Evolutionary conservation across 2,888 invertebrate genomes (phyloP), one percentile per base, ranked within the genome.

Genomic region (Heliconius ethilla): DNA sequence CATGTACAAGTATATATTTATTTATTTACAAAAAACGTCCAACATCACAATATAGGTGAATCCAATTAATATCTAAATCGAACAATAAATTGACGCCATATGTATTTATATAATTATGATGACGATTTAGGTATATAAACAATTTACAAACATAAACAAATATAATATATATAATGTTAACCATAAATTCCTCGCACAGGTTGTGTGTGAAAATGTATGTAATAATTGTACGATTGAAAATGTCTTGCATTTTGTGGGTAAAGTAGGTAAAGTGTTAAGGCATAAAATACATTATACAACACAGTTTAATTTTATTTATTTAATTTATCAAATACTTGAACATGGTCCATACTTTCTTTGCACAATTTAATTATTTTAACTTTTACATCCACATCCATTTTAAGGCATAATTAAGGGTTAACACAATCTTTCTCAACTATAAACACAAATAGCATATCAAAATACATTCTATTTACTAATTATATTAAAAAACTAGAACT

Each of bases 21-120:
- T 69, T 69, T 69, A 69, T 69, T 69, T 27, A 69, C 69, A 69
- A 25, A 37, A 67, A 67, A n/a, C 11, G 40, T 40, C 25, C 15
- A 69, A 6, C 9, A 69, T 5, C 15, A 13, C 69, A 69, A 40
- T 69, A 69, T 40, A 69, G n/a, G 37, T 37, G n/a, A 69, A 22
- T 25, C 40, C 40, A 69, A 18, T 69, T 2, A 67, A 67, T n/a
- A 10, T 13, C 25, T 22, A 69, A 67, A 40, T n/a, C 67, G n/a
- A 40, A n/a, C 11, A 67, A 25, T 40, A 40, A 45, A 25, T 25
- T 40, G 25, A 69, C 25, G 69, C 37, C 67, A 37, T 67, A 7
- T n/a, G n/a, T n/a, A 40, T 67, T 67, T 25, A 67, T 40, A 37
- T 67, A 40, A n/a, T 67, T n/a, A 67, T 40, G 33, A 33, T 33